Conservation (phyloP, 2,888 invertebrate species). For the Archips xylosteana region DNA sequence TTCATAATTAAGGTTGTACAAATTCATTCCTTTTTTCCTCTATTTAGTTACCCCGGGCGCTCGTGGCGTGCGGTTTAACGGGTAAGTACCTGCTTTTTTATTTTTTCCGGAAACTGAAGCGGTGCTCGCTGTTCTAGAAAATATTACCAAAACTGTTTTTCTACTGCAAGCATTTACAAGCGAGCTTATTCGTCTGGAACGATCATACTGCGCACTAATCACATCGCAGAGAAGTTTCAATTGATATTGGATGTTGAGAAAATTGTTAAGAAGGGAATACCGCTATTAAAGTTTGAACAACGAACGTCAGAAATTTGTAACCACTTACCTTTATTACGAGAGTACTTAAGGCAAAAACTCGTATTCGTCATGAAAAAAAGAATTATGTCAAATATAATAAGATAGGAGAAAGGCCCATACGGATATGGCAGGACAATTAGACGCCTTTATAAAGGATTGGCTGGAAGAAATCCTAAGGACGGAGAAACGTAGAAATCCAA, state of each 20-base stretch:
- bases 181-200: conserved; percentile 13
- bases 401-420: neutral
- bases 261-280: neutral
- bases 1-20: conserved; percentile 58
- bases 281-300: neutral
- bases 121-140: conserved; percentile 27
- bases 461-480: neutral
- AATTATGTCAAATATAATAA: neutral
- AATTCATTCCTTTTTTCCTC: conserved; percentile 47
- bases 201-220: conserved; percentile 13
- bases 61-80: conserved; percentile 50
- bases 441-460: conserved; percentile 7
- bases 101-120: conserved; percentile 46
- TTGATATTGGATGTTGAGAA: conserved; percentile 6
- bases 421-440: conserved; percentile 6
- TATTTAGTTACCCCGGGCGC: conserved; percentile 50
- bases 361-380: neutral
- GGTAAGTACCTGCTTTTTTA: conserved; percentile 48
- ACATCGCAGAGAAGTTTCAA: conserved; percentile 5
- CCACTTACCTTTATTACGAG: too few species aligned
- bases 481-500: neutral
- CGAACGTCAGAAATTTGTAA: too few species aligned
- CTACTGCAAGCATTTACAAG: conserved; percentile 42
- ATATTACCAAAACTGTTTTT: conserved; percentile 26
- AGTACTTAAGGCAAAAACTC: too few species aligned